Evolutionary conservation across 2,797 vertebrate genomes (phyloP).

Genomic region (Enteromius anoplus): DNA sequence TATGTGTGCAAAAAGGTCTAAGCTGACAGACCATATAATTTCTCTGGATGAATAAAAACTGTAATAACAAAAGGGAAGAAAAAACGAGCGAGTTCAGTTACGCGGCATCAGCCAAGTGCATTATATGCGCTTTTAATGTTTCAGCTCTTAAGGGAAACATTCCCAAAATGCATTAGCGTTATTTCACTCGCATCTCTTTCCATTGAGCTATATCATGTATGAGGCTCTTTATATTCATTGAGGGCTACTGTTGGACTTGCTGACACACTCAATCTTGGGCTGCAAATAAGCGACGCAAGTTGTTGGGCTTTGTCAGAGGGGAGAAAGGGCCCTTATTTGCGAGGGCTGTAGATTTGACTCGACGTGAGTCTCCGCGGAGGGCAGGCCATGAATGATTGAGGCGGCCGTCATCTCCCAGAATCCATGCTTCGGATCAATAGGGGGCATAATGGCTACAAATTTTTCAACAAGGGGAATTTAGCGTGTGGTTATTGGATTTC

Average conservation of each 20-base stretch:
- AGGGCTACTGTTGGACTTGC: conserved; percentile 43
- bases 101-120: conserved; percentile 25
- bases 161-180: conserved; percentile 28
- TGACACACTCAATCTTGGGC: conserved; percentile 49
- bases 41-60: conserved; percentile 16
- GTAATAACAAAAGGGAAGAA: conserved; percentile 20
- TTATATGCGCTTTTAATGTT: conserved; percentile 29
- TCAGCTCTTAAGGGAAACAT: conserved; percentile 12
- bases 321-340: conserved; percentile 51
- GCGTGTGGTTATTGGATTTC: conserved; percentile 79
- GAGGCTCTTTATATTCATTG: conserved; percentile 52
- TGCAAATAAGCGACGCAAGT: conserved; percentile 32
- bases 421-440: conserved; percentile 72
- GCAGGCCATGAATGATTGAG: conserved; percentile 62
- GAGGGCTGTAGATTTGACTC: conserved; percentile 51
- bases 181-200: conserved; percentile 23
- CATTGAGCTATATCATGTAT: conserved; percentile 40
- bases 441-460: conserved; percentile 70
- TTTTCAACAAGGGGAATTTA: conserved; percentile 77
- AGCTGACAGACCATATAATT: conserved; percentile 14
- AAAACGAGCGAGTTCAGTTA: conserved; percentile 11
- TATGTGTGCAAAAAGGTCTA: conserved; percentile 9
- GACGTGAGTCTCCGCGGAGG: conserved; percentile 48
- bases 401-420: conserved; percentile 51
- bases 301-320: conserved; percentile 34